phyloP scores from a whole-genome alignment of 2,888 invertebrate genomes.

The Trachelus tabidus region DNA sequence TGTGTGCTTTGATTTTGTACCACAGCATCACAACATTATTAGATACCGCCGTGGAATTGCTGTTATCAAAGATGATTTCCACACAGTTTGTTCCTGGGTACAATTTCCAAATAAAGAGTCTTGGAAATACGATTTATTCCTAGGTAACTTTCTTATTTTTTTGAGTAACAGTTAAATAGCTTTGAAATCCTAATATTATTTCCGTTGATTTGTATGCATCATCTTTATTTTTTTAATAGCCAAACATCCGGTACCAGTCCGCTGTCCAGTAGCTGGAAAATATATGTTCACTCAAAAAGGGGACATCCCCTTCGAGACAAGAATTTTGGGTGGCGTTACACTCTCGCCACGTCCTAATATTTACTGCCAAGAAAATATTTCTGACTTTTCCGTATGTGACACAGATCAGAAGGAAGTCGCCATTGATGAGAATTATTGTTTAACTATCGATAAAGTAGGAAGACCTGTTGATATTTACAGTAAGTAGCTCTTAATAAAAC shows the following conservation, averaged over 20 bases:
- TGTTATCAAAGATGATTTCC: conserved; percentile 89
- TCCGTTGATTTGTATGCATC: neutral
- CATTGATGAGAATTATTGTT: conserved; percentile 95
- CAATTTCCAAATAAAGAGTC: conserved; percentile 86
- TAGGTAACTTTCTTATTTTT: conserved; percentile 64
- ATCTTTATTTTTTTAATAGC: conserved; percentile 63
- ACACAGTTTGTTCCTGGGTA: conserved; percentile 94
- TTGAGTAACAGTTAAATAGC: neutral
- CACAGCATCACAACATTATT: conserved; percentile 95
- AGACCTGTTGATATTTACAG: conserved; percentile 96
- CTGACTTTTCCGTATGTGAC: conserved; percentile 96
- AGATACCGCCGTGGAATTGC: conserved; percentile 89
- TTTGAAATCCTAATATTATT: neutral
- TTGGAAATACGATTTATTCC: conserved; percentile 89
- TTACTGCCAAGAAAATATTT: conserved; percentile 92
- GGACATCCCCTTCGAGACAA: conserved; percentile 90
- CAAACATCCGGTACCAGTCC: conserved; percentile 90
- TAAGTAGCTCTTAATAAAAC: conserved; percentile 48
- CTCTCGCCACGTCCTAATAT: conserved; percentile 92
- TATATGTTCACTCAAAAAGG: conserved; percentile 93
- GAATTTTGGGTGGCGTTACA: conserved; percentile 96
- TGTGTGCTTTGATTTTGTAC: conserved; percentile 95
- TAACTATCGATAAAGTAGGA: conserved; percentile 95
- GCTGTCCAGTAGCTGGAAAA: conserved; percentile 97
- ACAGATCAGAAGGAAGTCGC: conserved; percentile 94